Percentiles rank a stretch among this genome's conserved stretches.
phyloP scores from a whole-genome alignment of 2,113 vertebrate genomes.

The Panthera uncia region DNA sequence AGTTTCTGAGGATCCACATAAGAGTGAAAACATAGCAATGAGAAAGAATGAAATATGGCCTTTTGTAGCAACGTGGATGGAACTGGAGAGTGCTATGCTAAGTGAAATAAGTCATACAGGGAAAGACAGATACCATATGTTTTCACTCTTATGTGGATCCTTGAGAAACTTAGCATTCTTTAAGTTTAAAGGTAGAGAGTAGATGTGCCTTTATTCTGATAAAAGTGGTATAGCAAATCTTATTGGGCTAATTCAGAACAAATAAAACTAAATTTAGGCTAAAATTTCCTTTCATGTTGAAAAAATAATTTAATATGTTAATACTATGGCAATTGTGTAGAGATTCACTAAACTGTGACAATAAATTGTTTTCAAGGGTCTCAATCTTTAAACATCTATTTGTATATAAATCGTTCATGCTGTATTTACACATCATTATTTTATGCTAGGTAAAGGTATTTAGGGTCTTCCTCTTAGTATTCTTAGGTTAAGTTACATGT shows the following conservation, averaged over 20 bases:
- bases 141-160: no score
- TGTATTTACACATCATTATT: neutral
- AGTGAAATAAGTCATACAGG: no score
- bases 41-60: no score
- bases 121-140: no score
- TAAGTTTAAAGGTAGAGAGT: constrained; percentile 11
- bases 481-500: neutral
- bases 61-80: no score
- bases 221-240: neutral
- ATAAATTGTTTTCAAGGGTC: constrained; percentile 22
- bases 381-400: neutral
- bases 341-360: constrained; percentile 2
- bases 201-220: neutral
- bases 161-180: neutral
- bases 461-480: neutral
- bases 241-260: neutral
- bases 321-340: neutral
- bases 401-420: constrained; percentile 8
- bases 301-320: neutral
- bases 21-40: no score
- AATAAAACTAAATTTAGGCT: constrained; percentile 18
- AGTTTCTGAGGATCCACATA: no score
- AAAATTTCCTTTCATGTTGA: constrained; percentile 35
- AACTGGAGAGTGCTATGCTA: no score
- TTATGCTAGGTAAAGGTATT: constrained; percentile 16